Evolutionary conservation across 2,797 vertebrate genomes (phyloP), one percentile per base, ranked within the genome.

Genomic region (Pygocentrus nattereri): DNA sequence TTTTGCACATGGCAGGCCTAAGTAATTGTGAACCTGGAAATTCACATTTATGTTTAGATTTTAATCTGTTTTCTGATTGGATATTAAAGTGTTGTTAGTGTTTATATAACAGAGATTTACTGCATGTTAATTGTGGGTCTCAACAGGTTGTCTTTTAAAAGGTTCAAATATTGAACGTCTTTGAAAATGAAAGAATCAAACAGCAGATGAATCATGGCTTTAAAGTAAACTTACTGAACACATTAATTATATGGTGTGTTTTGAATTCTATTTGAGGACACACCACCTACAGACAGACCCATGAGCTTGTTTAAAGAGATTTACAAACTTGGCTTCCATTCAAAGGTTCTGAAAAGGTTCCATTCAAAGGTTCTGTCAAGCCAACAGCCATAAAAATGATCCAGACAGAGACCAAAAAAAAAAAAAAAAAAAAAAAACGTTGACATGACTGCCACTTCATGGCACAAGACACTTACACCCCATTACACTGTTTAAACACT

Each of bases 241-340:
- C 4, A 27, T 19, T 16, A 27, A 50, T 49, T 47, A 16, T 5
- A 47, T 5, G 67, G 13, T n/a, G 12, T 1, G 15, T 12, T 64
- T 64, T 21, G 30, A 65, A 21, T 11, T 65, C 30, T 34, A 11
- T 34, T 31, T 34, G 30, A 65, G 11, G 31, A 38, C 30, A 30
- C 44, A 70, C 68, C 44, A 30, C 68, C 68, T 30, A 18, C 44
- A 70, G 30, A 38, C 18, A 19, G 13, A 18, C 5, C 13, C 41
- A 44, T 49, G 70, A 27, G 25, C 25, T 54, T 10, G 27, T 31
- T 52, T 71, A 21, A 71, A 71, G 68, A 71, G 49, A 21, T 71
- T 71, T 62, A 5, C 59, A 5, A 65, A 38, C 62, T 13, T 52
- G n/a, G 21, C 13, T 27, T 30, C 68, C 50, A 16, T 41, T 3